These are phyloP conservation scores for Chloropsis cyanopogon DNA, from an alignment of 2,113 vertebrate species.

Conservation along the genomic window DNA sequence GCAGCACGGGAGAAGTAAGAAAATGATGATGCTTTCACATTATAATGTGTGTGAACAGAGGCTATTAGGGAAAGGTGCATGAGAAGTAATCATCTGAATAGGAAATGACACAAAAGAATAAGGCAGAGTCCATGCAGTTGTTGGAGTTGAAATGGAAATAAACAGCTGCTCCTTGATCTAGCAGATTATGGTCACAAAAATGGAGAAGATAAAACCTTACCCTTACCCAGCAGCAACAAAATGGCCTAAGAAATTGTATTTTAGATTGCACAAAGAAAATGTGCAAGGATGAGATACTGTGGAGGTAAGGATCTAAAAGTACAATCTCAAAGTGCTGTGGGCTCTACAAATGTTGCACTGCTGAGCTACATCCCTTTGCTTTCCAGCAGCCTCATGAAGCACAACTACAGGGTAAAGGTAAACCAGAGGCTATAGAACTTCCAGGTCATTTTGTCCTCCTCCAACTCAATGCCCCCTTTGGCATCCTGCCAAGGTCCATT, in stretches of 20 bases:
- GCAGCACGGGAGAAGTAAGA: neutral
- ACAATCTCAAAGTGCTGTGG: neutral
- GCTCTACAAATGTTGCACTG: neutral
- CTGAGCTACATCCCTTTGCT: neutral
- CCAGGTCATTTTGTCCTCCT: neutral
- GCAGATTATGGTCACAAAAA: neutral
- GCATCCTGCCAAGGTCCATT: neutral
- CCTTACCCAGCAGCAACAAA: neutral
- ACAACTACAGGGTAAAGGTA: neutral
- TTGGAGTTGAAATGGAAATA: neutral
- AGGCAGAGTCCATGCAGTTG: neutral
- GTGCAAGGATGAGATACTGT: neutral
- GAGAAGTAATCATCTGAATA: neutral
- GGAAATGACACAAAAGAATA: neutral
- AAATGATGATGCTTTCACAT: neutral
- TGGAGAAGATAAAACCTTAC: neutral
- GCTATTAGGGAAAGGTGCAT: neutral
- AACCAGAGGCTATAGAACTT: neutral
- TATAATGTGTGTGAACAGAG: neutral
- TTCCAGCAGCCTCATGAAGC: neutral
- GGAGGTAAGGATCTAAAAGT: neutral
- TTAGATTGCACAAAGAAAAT: neutral
- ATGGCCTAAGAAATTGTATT: neutral
- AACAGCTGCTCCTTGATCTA: neutral
- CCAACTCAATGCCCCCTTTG: neutral